Base-by-base conservation (phyloP, 2,113 vertebrate genomes). In the Gopherus evgoodei region DNA sequence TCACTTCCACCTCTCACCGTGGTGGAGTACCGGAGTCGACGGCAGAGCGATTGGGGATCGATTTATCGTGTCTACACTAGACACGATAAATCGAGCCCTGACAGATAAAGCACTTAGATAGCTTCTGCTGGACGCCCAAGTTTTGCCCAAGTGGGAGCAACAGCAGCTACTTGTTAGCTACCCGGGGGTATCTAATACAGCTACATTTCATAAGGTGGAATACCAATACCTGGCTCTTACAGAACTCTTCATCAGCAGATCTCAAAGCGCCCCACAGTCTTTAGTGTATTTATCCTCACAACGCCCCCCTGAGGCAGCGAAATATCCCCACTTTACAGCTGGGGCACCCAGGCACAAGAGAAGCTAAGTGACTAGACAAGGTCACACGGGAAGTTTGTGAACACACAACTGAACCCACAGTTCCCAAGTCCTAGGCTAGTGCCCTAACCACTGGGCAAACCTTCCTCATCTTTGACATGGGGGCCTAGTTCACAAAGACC, bases 401-500 rank as follows among this genome's bases (percentile, higher is more conserved):
- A 38, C 35, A 38, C n/a, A 72, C 19, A 38, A 38, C 2, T 38
- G 35, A 72, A 38, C 8, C 19, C 19, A 22, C 17, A 10, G 21
- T n/a, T 72, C 65, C n/a, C 65, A 21, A 72, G n/a, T 21, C 65
- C 35, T 69, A 69, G 35, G 35, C 35, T n/a, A 69, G 17, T n/a
- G 65, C n/a, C 17, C 62, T n/a, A n/a, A 69, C 31, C 65, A 38
- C 16, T 69, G 17, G 65, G 65, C 35, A n/a, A 57, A 1, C 42
- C 82, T 7, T 17, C 11, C 1, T 5, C 38, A 72, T 69, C 24
- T 7, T 22, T 0, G 38, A 49, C 82, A 24, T 1, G 29, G 31
- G 42, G 82, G 69, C 17, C 16, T 69, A 13, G 2, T 1, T 11
- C 72, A 8, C 11, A 50, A 59, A 38, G 57, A 52, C 1, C 0